Evolutionary conservation across 2,888 invertebrate species (phyloP).

Genomic region (Ametastegia equiseti): DNA sequence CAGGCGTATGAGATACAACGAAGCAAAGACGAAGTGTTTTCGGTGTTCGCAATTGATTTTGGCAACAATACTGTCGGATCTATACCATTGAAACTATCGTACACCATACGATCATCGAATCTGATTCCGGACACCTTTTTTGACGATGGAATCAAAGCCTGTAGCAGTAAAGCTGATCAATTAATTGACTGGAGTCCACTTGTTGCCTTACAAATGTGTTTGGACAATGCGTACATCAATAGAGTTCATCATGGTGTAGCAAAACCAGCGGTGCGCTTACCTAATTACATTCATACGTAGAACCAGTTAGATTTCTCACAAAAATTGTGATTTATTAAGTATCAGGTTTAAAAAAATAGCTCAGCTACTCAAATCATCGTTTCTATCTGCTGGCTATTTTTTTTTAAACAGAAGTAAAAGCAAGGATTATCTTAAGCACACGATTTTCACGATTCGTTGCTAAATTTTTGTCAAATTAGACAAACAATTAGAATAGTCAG

Average conservation of each 20-base stretch:
- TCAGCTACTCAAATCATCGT: too few species aligned
- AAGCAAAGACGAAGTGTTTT: slow-evolving; percentile 48
- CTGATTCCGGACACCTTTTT: slow-evolving; percentile 55
- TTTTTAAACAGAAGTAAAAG: too few species aligned
- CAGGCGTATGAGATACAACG: slow-evolving; percentile 61
- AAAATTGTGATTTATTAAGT: too few species aligned
- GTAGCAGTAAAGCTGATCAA: neutral
- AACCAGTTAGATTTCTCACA: neutral
- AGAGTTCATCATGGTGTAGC: slow-evolving; percentile 49
- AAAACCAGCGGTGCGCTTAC: slow-evolving; percentile 50
- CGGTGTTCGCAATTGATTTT: slow-evolving; percentile 66
- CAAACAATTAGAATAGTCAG: too few species aligned
- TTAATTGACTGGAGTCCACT: slow-evolving; percentile 55
- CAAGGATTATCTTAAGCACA: too few species aligned
- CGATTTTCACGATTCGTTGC: too few species aligned
- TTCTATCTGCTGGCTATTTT: too few species aligned
- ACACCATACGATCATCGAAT: slow-evolving; percentile 58
- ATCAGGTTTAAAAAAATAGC: too few species aligned
- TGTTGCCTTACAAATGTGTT: slow-evolving; percentile 66
- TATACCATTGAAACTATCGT: neutral
- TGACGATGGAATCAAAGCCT: neutral
- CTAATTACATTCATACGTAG: neutral
- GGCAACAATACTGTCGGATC: slow-evolving; percentile 51
- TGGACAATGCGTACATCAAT: slow-evolving; percentile 66
- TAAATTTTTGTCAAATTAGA: too few species aligned